Conservation (phyloP, 2,797 vertebrate species). For the Thaleichthys pacificus region DNA sequence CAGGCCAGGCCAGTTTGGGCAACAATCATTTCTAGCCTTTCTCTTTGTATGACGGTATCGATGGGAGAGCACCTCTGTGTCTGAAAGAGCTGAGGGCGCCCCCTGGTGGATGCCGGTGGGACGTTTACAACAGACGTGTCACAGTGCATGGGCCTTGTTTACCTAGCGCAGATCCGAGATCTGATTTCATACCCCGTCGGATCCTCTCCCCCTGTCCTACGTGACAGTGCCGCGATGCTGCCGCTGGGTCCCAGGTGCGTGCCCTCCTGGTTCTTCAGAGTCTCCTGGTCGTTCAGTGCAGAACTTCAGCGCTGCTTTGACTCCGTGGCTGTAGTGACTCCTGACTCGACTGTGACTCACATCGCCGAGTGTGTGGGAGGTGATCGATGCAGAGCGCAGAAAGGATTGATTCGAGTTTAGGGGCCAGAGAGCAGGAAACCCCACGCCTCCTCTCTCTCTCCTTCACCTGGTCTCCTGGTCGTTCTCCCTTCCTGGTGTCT, state of each 20-base stretch:
- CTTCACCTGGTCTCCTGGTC: not conserved
- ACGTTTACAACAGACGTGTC: not conserved
- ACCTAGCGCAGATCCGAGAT: not conserved
- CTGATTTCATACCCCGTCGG: too few species aligned
- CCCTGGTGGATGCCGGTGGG: not conserved
- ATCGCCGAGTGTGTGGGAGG: not conserved
- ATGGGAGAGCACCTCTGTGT: not conserved
- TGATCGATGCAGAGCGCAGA: not conserved
- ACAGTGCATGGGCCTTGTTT: not conserved
- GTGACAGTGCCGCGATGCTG: not conserved
- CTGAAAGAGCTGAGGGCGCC: not conserved
- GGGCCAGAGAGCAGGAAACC: not conserved
- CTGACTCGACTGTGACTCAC: not conserved
- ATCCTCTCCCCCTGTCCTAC: not conserved
- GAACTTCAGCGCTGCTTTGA: too few species aligned
- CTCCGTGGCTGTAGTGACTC: not conserved
- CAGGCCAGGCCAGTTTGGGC: not conserved
- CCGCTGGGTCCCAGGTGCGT: too few species aligned
- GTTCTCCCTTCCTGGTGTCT: slow-evolving; percentile 1
- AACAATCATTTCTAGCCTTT: not conserved
- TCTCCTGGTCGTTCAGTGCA: too few species aligned
- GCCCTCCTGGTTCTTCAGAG: too few species aligned
- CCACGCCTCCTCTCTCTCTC: not conserved
- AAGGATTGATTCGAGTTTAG: not conserved
- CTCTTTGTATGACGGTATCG: not conserved